Conservation (phyloP, 2,797 vertebrate species). For the Urocyon cinereoargenteus region DNA sequence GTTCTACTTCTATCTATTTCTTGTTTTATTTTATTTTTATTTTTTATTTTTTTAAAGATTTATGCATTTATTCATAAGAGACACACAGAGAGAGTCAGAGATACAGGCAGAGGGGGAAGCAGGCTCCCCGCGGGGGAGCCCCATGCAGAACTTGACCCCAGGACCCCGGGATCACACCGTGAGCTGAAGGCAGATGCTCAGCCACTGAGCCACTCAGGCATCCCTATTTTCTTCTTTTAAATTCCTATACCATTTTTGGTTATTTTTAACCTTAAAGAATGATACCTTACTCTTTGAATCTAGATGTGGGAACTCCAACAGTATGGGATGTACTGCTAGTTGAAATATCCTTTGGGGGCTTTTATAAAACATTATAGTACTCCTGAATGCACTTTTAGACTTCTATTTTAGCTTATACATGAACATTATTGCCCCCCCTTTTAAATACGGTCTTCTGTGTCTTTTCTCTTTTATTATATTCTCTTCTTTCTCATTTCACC, state of each 20-base stretch:
- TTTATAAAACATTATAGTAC: not conserved
- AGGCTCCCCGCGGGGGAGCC: too few relatives aligned
- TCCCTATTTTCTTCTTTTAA: slow-evolving; percentile 9
- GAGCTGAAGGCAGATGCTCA: too few relatives aligned
- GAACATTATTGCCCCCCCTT: not conserved
- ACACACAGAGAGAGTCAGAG: too few relatives aligned
- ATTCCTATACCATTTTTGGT: not conserved
- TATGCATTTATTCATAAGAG: too few relatives aligned
- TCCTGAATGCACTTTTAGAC: not conserved
- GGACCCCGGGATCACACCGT: too few relatives aligned
- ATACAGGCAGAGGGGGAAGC: too few relatives aligned
- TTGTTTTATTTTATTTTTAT: too few relatives aligned
- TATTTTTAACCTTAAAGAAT: slow-evolving; percentile 21
- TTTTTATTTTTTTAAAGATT: too few relatives aligned
- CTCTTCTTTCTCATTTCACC: not conserved
- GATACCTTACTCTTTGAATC: slow-evolving; percentile 28
- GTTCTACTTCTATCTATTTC: not conserved
- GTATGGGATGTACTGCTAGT: not conserved
- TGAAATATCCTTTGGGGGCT: not conserved
- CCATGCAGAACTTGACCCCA: too few relatives aligned
- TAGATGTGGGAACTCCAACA: not conserved
- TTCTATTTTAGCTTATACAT: not conserved
- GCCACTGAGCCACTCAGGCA: too few relatives aligned
- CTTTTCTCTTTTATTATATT: not conserved
- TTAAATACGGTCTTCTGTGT: not conserved